Evolutionary conservation across 1,140 invertebrate genomes (phyloP), one percentile per base, ranked within the genome.

Genomic region (Pseudomyrmex dendroicus): DNA sequence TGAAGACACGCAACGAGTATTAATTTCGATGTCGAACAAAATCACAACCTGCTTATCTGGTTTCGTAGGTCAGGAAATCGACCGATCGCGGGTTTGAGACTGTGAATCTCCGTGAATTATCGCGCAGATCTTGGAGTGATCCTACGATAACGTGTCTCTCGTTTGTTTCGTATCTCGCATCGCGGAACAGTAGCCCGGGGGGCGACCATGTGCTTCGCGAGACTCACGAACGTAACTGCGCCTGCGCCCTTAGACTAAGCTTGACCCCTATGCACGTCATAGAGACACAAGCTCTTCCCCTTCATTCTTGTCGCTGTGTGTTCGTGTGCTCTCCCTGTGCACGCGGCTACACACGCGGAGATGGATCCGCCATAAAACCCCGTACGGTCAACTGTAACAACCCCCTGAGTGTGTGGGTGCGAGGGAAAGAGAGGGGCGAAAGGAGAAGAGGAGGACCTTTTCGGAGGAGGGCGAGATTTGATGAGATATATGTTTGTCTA

Each of bases 151-250:
- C n/a, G n/a, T 20, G 15, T 5, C 52, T 22, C 17, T 54, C 35
- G 12, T 64, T 22, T 57, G 22, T 46, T 7, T 72, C 10, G 22
- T 2, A 4, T 7, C 48, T 54, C 57, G 83, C 78, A 88, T 76
- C 85, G 87, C 83, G 86, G 87, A 91, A 90, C 82, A 90, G 83
- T 76, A 89, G 83, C 70, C 82, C 80, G 86, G 76, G 50, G 59
- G 87, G 62, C 89, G 85, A 93, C 92, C 93, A 94, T 94, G 93
- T 93, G 93, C 92, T 94, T 88, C 86, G 84, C 88, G 88, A 87
- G 83, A 48, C 88, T 92, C 90, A 91, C 89, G 88, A 91, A 89
- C 87, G 78, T 92, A 90, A 94, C 92, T 93, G 92, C 93, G 93
- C 92, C 63, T 93, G 93, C 93, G 93, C 90, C 82, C 74, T 56